Base-by-base conservation (phyloP, 2,113 vertebrate genomes). In the Amphiprion percula region DNA sequence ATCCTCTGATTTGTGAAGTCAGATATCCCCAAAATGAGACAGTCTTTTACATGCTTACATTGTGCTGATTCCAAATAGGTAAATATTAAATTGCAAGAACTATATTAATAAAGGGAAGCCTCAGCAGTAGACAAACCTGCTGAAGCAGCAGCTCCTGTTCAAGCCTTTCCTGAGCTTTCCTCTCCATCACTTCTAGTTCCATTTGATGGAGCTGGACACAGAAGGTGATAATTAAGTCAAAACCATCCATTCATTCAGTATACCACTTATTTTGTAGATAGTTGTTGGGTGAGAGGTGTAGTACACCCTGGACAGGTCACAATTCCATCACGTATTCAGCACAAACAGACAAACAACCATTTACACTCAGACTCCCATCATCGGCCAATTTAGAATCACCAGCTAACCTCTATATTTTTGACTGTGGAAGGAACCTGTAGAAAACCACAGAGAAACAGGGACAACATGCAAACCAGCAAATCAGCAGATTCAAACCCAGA, bases 61-160 rank as follows among this genome's bases (percentile, higher is more conserved):
- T 46, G 37, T 17, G 10, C 2, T 50, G 6, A n/a, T 50, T 14
- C 41, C 14, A 44, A n/a, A n/a, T 50, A 50, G 7, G 19, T 50
- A 59, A 49, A 23, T 41, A 39, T 12, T 21, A 23, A 37, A 61
- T 11, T n/a, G 10, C 4, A 21, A 21, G 2, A 15, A 16, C 16
- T 37, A 4, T 0, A 15, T 37, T 30, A 4, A 26, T 26, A 26
- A 26, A 2, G 26, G 26, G 26, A 26, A 58, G 12, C 23, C 17
- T 39, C 9, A 19, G 28, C 5, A 16, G 19, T 14, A 12, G 3
- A 4, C 47, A 19, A 86, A 98, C 97, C 96, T 96, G 84, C 50
- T 94, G 96, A 26, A 95, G 86, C 64, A 78, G 86, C 24, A 94
- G 68, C 87, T 96, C 96, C 61, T 93, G 68, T 69, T 94, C 89